Evolutionary conservation across 2,797 vertebrate genomes (phyloP), one percentile per base, ranked within the genome.

Genomic region (Xiphorhynchus erythropygius): DNA sequence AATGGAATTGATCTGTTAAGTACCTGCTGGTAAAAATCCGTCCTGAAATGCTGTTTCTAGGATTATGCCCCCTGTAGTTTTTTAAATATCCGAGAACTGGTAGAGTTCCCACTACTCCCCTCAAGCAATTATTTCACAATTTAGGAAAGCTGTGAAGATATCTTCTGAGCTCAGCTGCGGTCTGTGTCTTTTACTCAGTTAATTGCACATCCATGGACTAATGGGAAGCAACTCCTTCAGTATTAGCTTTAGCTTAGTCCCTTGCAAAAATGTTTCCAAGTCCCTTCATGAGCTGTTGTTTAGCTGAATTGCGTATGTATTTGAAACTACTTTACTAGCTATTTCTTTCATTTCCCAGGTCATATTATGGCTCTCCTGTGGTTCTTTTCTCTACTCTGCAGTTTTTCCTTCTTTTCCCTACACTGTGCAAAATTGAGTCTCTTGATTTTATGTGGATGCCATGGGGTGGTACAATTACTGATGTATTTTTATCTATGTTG

Each of bases 111-210:
- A 63, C 60, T 89, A 44, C 35, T 84, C 46, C 33, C 50, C 78
- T 77, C 1, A 0, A 84, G 41, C 59, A 63, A 49, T 84, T 84
- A 71, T 63, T 89, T 93, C 74, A 65, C 67, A 73, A 16, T 85
- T 71, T 64, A 80, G 77, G 64, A 80, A 89, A 84, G 32, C 57
- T 81, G 37, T 75, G 69, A 75, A 69, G 55, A 52, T 62, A 68
- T 39, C 41, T 83, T 75, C 59, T 64, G 56, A 81, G 41, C 42
- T 81, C 39, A 39, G 69, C 53, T 84, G 67, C 1, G 1, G 37
- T 49, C 83, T 90, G 88, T 70, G 68, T 83, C 28, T 81, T 65
- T 87, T 59, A 39, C 30, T 60, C 32, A 30, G 23, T 63, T 75
- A 89, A 74, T 63, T 87, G 52, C 52, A 77, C 19, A 41, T 41